Percentiles rank a stretch among this genome's conserved stretches.
phyloP scores from a whole-genome alignment of 2,797 vertebrate genomes.

The Alca torda region DNA sequence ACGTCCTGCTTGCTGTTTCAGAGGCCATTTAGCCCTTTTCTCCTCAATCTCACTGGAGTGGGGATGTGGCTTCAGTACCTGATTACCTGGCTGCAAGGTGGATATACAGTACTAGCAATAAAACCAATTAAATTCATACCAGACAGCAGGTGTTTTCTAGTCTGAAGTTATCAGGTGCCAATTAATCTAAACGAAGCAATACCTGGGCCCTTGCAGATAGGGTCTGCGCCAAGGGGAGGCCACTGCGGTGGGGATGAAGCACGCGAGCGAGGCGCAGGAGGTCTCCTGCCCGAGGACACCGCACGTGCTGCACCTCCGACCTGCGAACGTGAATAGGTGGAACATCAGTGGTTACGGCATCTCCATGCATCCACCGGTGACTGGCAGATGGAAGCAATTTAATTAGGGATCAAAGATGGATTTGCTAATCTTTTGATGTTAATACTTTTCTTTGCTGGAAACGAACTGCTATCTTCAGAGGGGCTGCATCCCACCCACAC shows the following conservation, averaged over 20 bases:
- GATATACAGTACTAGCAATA: background rate
- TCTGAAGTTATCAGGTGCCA: background rate
- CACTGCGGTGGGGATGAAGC: no score
- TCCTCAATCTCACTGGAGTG: background rate
- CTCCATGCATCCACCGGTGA: background rate
- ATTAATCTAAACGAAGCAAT: background rate
- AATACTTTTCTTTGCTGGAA: background rate
- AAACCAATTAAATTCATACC: background rate
- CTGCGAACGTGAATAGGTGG: background rate
- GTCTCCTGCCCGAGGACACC: background rate
- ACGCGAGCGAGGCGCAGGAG: accelerated
- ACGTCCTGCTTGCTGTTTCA: background rate
- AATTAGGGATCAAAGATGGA: background rate
- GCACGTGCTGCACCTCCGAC: accelerated
- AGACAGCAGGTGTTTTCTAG: background rate
- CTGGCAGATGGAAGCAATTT: background rate
- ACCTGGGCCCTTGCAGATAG: background rate
- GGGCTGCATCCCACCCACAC: background rate
- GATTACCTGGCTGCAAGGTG: background rate
- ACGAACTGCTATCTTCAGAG: background rate
- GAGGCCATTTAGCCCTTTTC: background rate
- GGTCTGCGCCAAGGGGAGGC: background rate
- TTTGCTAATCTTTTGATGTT: slow-evolving; percentile 2
- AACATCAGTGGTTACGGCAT: background rate
- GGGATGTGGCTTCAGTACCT: background rate